A percentile compares a stretch with the other conserved stretches of the same genome.
These are phyloP conservation scores for Centrocercus urophasianus DNA, from an alignment of 2,113 vertebrate genomes.

Conservation along the genomic window DNA sequence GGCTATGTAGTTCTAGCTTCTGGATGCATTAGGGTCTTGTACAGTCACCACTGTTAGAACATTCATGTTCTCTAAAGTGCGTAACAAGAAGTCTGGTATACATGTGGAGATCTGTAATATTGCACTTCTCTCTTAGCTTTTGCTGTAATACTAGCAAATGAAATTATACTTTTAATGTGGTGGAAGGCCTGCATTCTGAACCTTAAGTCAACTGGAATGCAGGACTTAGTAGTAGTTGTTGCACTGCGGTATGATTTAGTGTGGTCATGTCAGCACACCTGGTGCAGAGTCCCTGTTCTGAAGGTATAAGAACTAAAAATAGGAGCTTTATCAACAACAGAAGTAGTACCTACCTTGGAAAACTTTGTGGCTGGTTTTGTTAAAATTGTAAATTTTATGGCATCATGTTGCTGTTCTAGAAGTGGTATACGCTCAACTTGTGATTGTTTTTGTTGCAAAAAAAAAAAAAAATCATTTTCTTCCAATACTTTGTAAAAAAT, in stretches of 20 bases:
- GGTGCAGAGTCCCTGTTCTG: not conserved
- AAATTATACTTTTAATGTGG: not conserved
- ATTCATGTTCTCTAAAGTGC: not conserved
- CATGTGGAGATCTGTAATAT: not conserved
- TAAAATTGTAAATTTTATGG: not conserved
- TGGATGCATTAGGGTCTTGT: not conserved
- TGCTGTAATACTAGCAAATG: not conserved
- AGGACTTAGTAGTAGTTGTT: not conserved
- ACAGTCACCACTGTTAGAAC: not conserved
- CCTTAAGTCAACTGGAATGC: not conserved
- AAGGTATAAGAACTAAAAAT: not conserved
- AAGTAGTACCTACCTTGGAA: not conserved
- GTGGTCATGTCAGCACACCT: not conserved
- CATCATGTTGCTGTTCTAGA: not conserved
- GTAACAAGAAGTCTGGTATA: not conserved
- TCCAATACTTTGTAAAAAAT: constrained; percentile 9
- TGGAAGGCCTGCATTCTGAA: not conserved
- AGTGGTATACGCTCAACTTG: not conserved
- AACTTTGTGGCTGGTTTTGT: not conserved
- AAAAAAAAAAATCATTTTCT: not conserved
- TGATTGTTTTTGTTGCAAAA: not conserved
- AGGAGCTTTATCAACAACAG: not conserved
- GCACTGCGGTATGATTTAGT: not conserved
- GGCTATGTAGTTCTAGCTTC: not conserved
- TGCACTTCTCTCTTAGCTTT: not conserved